phyloP scores from a whole-genome alignment of 2,113 vertebrate genomes.

The rabbit (Oryctolagus cuniculus) region mOryCun1.1 NC_091438.1:123387001-123387500 shows the following conservation, averaged over 20 bases:
- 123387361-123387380: slow-evolving; percentile 83
- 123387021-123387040: slow-evolving; percentile 27
- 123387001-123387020: slow-evolving; percentile 58
- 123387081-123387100: slow-evolving; percentile 51
- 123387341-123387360: slow-evolving; percentile 81
- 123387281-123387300: slow-evolving; percentile 76
- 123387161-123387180: slow-evolving; percentile 50
- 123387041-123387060: slow-evolving; percentile 7
- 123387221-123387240: slow-evolving; percentile 52
- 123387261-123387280: slow-evolving; percentile 72
- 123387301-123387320: slow-evolving; percentile 78
- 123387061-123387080: slow-evolving; percentile 48
- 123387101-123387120: slow-evolving; percentile 48
- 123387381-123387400: slow-evolving; percentile 83
- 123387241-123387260: slow-evolving; percentile 74
- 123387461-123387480: slow-evolving; percentile 76
- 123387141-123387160: slow-evolving; percentile 19
- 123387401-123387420: slow-evolving; percentile 82
- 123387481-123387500: slow-evolving; percentile 80
- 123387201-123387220: slow-evolving; percentile 57
- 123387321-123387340: slow-evolving; percentile 77
- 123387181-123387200: slow-evolving; percentile 50
- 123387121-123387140: slow-evolving; percentile 51
- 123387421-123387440: slow-evolving; percentile 81
- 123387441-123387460: slow-evolving; percentile 76